Conservation (phyloP, 2,797 vertebrate genomes). For the Aselliscus stoliczkanus region DNA sequence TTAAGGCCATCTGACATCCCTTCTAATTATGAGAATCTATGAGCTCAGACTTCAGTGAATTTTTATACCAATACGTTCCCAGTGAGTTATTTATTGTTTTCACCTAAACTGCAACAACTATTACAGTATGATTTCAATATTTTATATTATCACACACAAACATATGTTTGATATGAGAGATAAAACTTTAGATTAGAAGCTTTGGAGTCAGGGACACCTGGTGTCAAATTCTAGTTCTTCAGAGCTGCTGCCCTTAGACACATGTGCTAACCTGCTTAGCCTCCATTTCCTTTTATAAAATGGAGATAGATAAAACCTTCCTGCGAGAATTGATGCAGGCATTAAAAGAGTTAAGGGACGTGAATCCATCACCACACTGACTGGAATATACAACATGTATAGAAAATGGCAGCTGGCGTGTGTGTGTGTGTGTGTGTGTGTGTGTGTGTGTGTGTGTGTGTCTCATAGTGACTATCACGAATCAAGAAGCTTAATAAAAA, state of each 20-base stretch:
- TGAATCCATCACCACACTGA: not conserved
- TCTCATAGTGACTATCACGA: not conserved
- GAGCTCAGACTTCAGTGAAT: not conserved
- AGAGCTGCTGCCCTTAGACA: not conserved
- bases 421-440: not conserved
- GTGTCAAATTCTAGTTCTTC: not conserved
- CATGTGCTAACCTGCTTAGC: not conserved
- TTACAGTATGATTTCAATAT: not conserved
- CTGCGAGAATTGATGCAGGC: not conserved
- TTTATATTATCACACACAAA: not conserved
- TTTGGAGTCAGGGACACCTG: not conserved
- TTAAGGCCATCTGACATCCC: not conserved
- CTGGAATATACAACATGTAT: not conserved
- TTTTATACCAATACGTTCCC: not conserved
- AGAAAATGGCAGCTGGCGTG: not conserved
- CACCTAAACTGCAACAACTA: not conserved
- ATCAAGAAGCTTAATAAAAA: not conserved
- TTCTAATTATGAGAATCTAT: conserved; percentile 11
- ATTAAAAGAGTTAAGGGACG: not conserved
- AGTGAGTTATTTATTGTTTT: not conserved
- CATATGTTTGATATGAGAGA: not conserved
- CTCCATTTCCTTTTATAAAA: not conserved
- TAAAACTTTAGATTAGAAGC: not conserved
- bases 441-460: not conserved
- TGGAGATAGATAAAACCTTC: not conserved